phyloP scores from a whole-genome alignment of 2,888 invertebrate species.

The Melitaea athalia region DNA sequence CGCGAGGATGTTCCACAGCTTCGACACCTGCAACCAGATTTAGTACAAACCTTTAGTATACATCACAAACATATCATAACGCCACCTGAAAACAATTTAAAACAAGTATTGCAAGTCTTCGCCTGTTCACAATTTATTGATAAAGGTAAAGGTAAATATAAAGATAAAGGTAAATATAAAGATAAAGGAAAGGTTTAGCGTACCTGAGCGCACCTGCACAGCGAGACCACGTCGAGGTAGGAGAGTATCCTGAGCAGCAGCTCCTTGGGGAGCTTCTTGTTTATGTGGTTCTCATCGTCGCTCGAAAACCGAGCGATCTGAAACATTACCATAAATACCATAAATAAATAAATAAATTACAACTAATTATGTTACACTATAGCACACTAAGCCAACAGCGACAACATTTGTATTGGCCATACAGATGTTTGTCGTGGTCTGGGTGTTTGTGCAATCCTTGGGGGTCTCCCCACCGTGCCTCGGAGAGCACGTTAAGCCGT shows the following conservation, averaged over 20 bases:
- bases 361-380: no score
- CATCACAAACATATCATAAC: neutral
- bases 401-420: no score
- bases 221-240: slow-evolving; percentile 96
- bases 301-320: slow-evolving; percentile 88
- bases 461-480: no score
- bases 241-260: slow-evolving; percentile 96
- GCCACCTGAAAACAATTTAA: neutral
- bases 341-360: no score
- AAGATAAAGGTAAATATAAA: no score
- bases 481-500: no score
- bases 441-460: no score
- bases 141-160: no score
- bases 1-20: slow-evolving; percentile 98
- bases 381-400: no score
- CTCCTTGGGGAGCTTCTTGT: slow-evolving; percentile 98
- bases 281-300: slow-evolving; percentile 94
- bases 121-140: no score
- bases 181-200: neutral
- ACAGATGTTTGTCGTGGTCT: no score
- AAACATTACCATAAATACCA: no score
- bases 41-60: neutral
- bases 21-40: slow-evolving; percentile 81
- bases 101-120: neutral
- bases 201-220: slow-evolving; percentile 97